Conservation (phyloP, 1,140 invertebrate genomes). For the Eriosoma lanigerum region DNA sequence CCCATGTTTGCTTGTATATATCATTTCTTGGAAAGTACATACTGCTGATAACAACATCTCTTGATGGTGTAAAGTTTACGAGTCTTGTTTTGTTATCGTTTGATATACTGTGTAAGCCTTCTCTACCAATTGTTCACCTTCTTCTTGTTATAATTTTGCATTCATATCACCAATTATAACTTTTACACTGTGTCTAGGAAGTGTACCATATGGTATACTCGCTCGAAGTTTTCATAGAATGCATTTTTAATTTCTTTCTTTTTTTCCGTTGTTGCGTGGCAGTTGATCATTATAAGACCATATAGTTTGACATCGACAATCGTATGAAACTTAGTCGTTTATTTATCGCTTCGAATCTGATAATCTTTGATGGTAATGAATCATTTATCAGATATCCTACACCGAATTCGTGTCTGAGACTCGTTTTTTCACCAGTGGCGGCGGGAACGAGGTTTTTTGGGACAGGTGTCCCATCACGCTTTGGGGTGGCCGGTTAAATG, state of each 20-base stretch:
- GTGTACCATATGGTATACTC: not conserved
- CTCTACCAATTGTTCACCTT: not conserved
- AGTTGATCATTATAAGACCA: conserved; percentile 5
- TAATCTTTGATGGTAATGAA: not conserved
- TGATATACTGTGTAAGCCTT: not conserved
- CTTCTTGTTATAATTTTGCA: not conserved
- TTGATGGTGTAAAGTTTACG: not conserved
- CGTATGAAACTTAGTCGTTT: not conserved
- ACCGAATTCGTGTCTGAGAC: too few species aligned
- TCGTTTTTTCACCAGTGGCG: too few species aligned
- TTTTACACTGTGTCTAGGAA: not conserved
- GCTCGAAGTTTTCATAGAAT: not conserved
- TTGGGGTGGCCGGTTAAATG: too few species aligned
- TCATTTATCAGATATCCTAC: not conserved
- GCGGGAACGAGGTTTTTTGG: too few species aligned
- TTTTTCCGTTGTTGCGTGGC: not conserved
- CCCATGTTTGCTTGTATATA: not conserved
- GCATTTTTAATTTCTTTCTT: not conserved
- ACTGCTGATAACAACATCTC: not conserved
- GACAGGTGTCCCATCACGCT: too few species aligned
- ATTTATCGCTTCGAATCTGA: not conserved
- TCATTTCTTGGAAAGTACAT: not conserved
- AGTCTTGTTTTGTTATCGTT: not conserved
- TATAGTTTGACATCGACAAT: not conserved
- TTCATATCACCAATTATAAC: not conserved